A percentile compares a stretch with the other conserved stretches of the same genome.
Conservation (phyloP, 2,797 vertebrate species). For the Apodemus agrarius region DNA sequence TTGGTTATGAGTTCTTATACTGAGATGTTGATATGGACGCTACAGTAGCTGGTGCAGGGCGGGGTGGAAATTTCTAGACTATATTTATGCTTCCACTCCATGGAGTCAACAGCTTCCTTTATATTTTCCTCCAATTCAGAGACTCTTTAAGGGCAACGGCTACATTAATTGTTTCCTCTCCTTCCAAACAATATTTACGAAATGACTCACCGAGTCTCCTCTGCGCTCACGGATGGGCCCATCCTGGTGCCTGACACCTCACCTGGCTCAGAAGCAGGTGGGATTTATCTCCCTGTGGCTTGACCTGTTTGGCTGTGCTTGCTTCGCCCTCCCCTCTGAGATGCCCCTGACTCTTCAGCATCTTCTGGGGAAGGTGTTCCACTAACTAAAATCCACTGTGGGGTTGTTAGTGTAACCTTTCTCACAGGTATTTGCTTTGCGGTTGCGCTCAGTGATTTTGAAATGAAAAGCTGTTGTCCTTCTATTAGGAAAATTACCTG, state of each 20-base stretch:
- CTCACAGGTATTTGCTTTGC: conserved; percentile 38
- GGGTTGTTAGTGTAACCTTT: conserved; percentile 51
- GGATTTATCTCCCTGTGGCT: neutral
- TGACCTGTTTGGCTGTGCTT: neutral
- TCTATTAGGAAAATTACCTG: conserved; percentile 49
- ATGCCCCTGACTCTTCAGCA: neutral
- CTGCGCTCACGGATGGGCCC: neutral
- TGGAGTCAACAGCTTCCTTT: neutral
- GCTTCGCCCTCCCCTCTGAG: neutral
- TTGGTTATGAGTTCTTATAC: neutral
- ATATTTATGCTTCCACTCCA: neutral
- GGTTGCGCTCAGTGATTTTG: conserved; percentile 53
- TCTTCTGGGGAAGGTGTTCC: neutral
- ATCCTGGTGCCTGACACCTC: neutral
- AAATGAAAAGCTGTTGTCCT: conserved; percentile 47
- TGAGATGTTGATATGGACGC: no score
- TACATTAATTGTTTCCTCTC: neutral
- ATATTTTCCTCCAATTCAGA: neutral
- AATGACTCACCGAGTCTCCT: neutral
- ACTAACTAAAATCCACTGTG: neutral
- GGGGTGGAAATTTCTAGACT: neutral
- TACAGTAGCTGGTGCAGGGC: neutral
- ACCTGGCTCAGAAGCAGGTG: neutral
- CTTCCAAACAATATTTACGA: neutral
- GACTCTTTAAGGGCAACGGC: neutral